Base-by-base conservation (phyloP, 2,113 vertebrate species). In the Amblyornis subalaris region DNA sequence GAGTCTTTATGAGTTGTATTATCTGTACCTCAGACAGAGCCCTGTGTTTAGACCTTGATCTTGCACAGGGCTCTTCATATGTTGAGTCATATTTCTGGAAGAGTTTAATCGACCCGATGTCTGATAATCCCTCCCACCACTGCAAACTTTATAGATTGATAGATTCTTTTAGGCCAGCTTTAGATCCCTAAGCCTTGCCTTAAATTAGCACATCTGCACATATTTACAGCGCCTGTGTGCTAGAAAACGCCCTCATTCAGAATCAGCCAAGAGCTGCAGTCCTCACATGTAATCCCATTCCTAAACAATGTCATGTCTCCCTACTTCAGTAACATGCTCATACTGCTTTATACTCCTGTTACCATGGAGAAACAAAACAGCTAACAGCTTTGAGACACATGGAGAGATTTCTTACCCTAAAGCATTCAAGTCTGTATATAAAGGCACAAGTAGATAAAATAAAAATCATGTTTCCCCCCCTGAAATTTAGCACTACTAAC, bases 351-450 rank as follows among this genome's bases (percentile, higher is more conserved):
- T 80, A 69, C 60, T 89, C 47, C 78, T 31, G 91, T 97, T 95
- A 86, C 94, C 88, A 93, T 94, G 92, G 90, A 90, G 72, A 95
- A 96, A 86, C 78, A 94, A 96, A 95, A 93, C 88, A 90, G 75
- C 77, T 85, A 91, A 79, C 50, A 89, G 88, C 64, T 81, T 57
- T 78, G 72, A 88, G 75, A 48, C 72, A 90, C 65, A 86, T 57
- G 71, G 77, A 81, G 82, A 86, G 23, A 60, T 88, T 76, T 65
- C 66, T 89, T 91, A 60, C 16, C 64, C 65, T 66, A 67, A 93
- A 85, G 29, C 48, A 78, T 55, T 85, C 72, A 73, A 83, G 44
- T 19, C 48, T 70, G 14, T 67, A 69, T n/a, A 62, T 16, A 66
- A 83, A 83, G 23, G 11, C 67, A 89, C 26, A 75, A 47, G 42